A percentile compares a stretch with the other conserved stretches of the same genome.
Evolutionary conservation across 2,113 vertebrate genomes (phyloP).

Genomic region (Gambusia holbrooki): DNA sequence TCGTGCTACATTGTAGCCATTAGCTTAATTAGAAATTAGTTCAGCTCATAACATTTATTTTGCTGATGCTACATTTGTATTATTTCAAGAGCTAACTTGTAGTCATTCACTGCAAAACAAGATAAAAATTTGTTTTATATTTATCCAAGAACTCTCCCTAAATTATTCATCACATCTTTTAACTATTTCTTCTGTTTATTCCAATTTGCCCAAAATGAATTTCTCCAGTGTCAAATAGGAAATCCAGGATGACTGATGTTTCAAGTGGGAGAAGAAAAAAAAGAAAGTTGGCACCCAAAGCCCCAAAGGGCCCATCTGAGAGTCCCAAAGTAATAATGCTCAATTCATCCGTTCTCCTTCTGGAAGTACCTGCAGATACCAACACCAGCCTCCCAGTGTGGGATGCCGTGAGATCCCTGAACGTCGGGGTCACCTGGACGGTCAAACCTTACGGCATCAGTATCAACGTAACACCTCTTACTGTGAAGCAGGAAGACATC

Average conservation of each 20-base stretch:
- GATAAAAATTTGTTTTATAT: no score
- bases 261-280: slow-evolving; percentile 12
- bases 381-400: slow-evolving; percentile 58
- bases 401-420: slow-evolving; percentile 43
- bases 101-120: no score
- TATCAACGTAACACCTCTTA: slow-evolving; percentile 31
- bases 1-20: not conserved
- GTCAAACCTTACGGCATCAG: slow-evolving; percentile 46
- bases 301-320: not conserved
- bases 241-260: slow-evolving; percentile 3
- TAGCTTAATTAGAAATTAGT: not conserved
- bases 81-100: not conserved
- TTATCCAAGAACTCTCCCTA: no score
- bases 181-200: not conserved
- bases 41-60: not conserved
- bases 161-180: no score
- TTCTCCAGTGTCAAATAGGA: slow-evolving; percentile 14
- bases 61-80: not conserved
- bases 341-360: slow-evolving; percentile 14
- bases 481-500: not conserved
- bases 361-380: slow-evolving; percentile 42
- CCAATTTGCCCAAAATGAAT: not conserved
- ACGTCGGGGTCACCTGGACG: slow-evolving; percentile 45
- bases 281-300: slow-evolving; percentile 4
- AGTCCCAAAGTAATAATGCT: slow-evolving; percentile 19